Conservation (phyloP, 1,140 invertebrate genomes). For the Caenorhabditis remanei region DNA sequence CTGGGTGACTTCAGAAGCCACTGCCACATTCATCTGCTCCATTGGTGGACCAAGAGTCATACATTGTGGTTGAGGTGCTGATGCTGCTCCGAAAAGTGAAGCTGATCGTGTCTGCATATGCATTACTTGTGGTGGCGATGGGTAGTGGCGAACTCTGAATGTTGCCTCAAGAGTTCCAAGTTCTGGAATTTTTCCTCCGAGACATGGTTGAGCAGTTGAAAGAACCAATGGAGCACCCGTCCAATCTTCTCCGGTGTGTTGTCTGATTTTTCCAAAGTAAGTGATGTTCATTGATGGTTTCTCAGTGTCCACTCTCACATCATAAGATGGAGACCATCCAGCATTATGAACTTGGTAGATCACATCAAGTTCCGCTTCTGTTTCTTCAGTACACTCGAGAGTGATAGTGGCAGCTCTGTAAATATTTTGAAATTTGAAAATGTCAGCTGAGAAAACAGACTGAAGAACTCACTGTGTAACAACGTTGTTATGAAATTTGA, state of each 20-base stretch:
- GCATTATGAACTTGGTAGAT: constrained; percentile 78
- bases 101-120: background rate
- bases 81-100: background rate
- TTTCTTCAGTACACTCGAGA: constrained; percentile 47
- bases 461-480: constrained; percentile 7
- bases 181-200: constrained; percentile 78
- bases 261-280: constrained; percentile 78
- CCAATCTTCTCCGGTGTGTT: constrained; percentile 79
- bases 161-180: constrained; percentile 74
- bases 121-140: background rate
- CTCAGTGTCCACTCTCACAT: constrained; percentile 78
- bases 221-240: constrained; percentile 76
- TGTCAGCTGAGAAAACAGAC: background rate
- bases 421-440: background rate
- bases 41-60: background rate
- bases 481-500: constrained; percentile 50
- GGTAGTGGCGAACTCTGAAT: constrained; percentile 59
- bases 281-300: constrained; percentile 70
- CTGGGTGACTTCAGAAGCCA: constrained; percentile 20
- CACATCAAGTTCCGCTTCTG: constrained; percentile 66
- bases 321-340: constrained; percentile 78
- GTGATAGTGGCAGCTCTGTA: constrained; percentile 22
- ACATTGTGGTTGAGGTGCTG: background rate
- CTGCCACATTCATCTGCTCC: background rate
- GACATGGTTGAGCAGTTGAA: constrained; percentile 78